Percentiles rank a stretch among this genome's conserved stretches.
Evolutionary conservation across 2,797 vertebrate species (phyloP).

Genomic region (Euthynnus affinis): DNA sequence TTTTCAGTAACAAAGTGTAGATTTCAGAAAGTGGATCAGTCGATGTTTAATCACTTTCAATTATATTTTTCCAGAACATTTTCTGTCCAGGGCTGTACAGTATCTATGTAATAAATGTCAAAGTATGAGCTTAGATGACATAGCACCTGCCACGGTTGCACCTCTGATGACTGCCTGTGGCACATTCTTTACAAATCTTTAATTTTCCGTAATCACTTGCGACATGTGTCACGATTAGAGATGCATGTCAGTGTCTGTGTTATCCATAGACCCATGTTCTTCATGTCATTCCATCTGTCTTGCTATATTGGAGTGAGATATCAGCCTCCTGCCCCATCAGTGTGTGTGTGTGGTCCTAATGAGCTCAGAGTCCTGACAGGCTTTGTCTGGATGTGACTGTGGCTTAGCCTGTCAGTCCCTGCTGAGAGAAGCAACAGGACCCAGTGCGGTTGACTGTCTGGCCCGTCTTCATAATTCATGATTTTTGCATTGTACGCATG

Average conservation of each 20-base stretch:
- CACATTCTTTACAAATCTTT: conserved; percentile 38
- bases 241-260: conserved; percentile 54
- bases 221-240: conserved; percentile 60
- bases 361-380: conserved; percentile 76
- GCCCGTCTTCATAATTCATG: conserved; percentile 6
- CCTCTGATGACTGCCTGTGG: conserved; percentile 22
- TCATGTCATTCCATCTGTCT: conserved; percentile 79
- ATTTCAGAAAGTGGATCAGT: conserved; percentile 32
- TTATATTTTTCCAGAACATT: conserved; percentile 2
- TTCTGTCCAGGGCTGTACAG: conserved; percentile 4
- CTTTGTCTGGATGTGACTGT: conserved; percentile 59
- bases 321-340: conserved; percentile 74
- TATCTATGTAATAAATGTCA: background rate
- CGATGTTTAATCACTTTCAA: conserved; percentile 24
- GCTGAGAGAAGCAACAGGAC: conserved; percentile 57
- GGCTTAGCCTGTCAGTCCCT: conserved; percentile 60
- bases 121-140: conserved; percentile 8
- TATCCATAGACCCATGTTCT: conserved; percentile 55
- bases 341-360: conserved; percentile 72
- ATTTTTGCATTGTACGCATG: conserved; percentile 46
- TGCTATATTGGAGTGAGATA: conserved; percentile 77
- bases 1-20: conserved; percentile 30
- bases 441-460: conserved; percentile 32
- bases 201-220: conserved; percentile 51
- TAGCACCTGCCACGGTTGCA: background rate